Base-by-base conservation (phyloP, 53 echinoderm and acorn worm genomes). In the Mesocentrotus franciscanus region DNA sequence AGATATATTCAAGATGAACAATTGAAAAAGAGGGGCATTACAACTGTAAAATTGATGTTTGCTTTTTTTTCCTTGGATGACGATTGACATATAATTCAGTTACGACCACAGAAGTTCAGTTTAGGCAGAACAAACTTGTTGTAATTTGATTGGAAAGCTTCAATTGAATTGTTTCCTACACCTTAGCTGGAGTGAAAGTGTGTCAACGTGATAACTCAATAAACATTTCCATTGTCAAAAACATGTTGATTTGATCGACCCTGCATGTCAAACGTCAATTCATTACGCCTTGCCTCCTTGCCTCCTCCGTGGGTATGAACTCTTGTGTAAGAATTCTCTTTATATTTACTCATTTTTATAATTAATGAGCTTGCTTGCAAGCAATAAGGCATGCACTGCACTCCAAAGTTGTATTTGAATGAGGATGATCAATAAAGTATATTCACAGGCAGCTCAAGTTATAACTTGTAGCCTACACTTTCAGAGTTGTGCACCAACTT, bases 161-260 rank as follows among this genome's bases (percentile, higher is more conserved):
- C 61, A 91, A 91, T 91, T 66, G 91, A 91, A 91, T 91, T 66
- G 91, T 91, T 91, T 64, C 33, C 22, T 35, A 10, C 68, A 91
- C 87, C 87, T 58, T 14, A 27, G 87, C 58, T n/a, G 16, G 34
- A n/a, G 87, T 36, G 91, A 66, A 91, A 91, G 66, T 91, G 91
- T 91, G 91, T 64, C 66, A 91, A 91, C 39, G 91, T 17, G 91
- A 62, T 64, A 91, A 91, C 66, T 59, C 64, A 64, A 66, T 91
- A 2, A 36, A 30, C 34, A 66, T 66, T 64, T 64, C 91, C 34
- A 64, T 56, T 66, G 91, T 91, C 91, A 66, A 91, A 91, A 91
- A 91, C 91, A 91, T 16, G 91, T 61, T 91, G 66, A 66, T 91
- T 91, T 61, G 35, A 91, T 91, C 87, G n/a, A 87, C 12, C 24